Base-by-base conservation (phyloP, 2,888 invertebrate species). In the Mechanitis mazaeus region DNA sequence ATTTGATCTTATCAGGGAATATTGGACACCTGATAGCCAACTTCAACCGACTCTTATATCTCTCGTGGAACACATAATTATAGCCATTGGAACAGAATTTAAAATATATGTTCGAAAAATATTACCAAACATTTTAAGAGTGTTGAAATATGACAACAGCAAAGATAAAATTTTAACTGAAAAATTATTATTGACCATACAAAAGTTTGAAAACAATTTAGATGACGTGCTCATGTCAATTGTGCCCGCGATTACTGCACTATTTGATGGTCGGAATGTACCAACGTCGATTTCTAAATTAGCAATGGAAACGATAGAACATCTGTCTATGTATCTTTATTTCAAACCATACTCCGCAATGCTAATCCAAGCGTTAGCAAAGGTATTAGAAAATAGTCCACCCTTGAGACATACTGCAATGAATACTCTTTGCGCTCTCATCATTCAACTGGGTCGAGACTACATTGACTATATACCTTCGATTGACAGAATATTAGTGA, bases 221-320 rank as follows among this genome's bases (percentile, higher is more conserved):
- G 98, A 98, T 72, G 98, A 98, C 78, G 98, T 98, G 77, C 90
- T 99, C 65, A 95, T 99, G 73, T 91, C 99, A 55, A 93, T 99
- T 63, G 92, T 99, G 54, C 99, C 99, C 0, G 98, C 98, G 1
- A 95, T 99, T 60, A 97, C 99, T 0, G 94, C 93, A 67, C 87
- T 98, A 20, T 97, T 99, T 78, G 97, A 98, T 73, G 94, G 96
- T 0, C 91, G 93, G 2, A 97, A 97, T 75, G 94, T 95, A 71
- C 96, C 97, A 0, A 87, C 93, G 20, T 88, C 93, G 20, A 96
- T 97, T 70, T 94, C 94, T 0, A 92, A 92, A 71, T 91, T 93
- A 53, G 95, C 95, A 0, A 86, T 95, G 74, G 94, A 95, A 76
- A 98, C 98, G 0, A 94, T 99, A 20, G 96, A 97, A 76, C 94